A percentile compares a stretch with the other conserved stretches of the same genome.
Conservation (phyloP, 2,113 vertebrate genomes). For the Polypterus bichir region DNA sequence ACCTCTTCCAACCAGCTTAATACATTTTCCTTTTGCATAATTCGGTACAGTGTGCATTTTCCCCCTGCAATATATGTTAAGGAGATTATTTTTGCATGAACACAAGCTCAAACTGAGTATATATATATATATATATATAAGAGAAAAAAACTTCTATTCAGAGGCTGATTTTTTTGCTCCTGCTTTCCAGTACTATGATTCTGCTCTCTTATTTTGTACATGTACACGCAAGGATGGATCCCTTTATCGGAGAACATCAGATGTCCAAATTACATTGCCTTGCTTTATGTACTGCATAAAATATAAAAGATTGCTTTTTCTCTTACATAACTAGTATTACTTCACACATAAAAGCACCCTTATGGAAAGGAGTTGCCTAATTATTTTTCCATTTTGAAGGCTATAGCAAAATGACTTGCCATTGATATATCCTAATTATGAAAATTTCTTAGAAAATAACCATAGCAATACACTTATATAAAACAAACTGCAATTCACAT, state of each 20-base stretch:
- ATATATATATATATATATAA: slow-evolving; percentile 9
- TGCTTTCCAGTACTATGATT: slow-evolving; percentile 7
- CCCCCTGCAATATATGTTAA: slow-evolving; percentile 6
- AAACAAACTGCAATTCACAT: too few species aligned
- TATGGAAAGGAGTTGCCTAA: too few species aligned
- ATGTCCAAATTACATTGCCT: slow-evolving; percentile 1
- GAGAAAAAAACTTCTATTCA: slow-evolving; percentile 6
- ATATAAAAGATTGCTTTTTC: too few species aligned
- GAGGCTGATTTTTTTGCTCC: slow-evolving; percentile 15
- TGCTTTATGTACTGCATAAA: too few species aligned
- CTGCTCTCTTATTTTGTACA: slow-evolving; percentile 1
- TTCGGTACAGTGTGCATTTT: background rate
- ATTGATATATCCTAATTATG: too few species aligned
- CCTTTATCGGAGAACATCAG: background rate
- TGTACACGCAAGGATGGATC: background rate
- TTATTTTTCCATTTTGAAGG: too few species aligned
- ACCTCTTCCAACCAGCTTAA: slow-evolving; percentile 5
- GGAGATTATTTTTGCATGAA: slow-evolving; percentile 11
- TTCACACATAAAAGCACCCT: too few species aligned
- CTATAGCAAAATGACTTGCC: too few species aligned
- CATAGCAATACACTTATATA: too few species aligned
- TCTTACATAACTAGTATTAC: too few species aligned
- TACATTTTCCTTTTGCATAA: background rate
- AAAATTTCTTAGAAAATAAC: too few species aligned
- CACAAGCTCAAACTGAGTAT: slow-evolving; percentile 9